Conservation (phyloP, 2,888 invertebrate genomes). For the Hemithea aestivaria region DNA sequence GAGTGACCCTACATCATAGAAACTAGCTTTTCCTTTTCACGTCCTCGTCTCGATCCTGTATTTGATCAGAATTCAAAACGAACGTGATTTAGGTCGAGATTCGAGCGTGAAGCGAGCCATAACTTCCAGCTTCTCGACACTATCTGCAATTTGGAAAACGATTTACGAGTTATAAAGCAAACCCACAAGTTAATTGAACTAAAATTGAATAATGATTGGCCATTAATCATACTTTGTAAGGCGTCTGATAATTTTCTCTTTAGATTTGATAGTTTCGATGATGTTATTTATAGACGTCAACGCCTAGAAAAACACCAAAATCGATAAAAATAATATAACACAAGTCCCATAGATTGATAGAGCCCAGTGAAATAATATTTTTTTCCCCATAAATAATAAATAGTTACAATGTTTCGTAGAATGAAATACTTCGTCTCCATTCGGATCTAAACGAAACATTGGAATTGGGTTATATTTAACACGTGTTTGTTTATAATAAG, state of each 20-base stretch:
- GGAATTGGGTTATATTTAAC: conserved; percentile 17
- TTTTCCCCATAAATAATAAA: too few species aligned
- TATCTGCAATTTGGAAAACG: conserved; percentile 29
- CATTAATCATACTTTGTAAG: background rate
- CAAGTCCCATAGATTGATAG: too few species aligned
- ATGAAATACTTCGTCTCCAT: conserved; percentile 17
- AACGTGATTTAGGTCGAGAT: conserved; percentile 21
- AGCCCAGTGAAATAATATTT: too few species aligned
- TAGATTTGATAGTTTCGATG: conserved; percentile 35
- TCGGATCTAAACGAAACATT: conserved; percentile 16
- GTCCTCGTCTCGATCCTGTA: conserved; percentile 7
- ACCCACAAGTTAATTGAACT: conserved; percentile 39
- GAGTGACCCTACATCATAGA: conserved; percentile 5
- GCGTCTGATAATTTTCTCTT: background rate
- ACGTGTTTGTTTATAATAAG: conserved; percentile 15
- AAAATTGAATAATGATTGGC: conserved; percentile 37
- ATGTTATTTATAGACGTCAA: too few species aligned
- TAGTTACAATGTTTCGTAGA: too few species aligned
- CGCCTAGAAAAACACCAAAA: too few species aligned
- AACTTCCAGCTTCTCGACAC: conserved; percentile 30
- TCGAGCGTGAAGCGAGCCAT: conserved; percentile 16
- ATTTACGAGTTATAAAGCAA: conserved; percentile 38
- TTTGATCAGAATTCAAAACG: conserved; percentile 19
- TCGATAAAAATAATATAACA: too few species aligned
- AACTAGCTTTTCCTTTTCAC: conserved; percentile 8